A percentile compares a stretch with the other conserved stretches of the same genome.
Conservation (phyloP, 2,888 invertebrate genomes). For the Xylophagus ater region DNA sequence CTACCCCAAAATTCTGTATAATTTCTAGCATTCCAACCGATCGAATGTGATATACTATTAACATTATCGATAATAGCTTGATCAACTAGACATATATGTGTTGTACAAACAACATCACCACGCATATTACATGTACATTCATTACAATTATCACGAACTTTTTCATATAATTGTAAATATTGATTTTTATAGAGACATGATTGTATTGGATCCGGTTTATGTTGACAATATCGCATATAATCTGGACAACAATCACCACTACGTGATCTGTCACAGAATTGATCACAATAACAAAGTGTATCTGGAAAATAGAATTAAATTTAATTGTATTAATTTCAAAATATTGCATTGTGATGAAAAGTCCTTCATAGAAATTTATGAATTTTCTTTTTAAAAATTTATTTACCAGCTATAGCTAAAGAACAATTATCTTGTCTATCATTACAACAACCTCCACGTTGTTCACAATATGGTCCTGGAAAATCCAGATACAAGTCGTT, state of each 20-base stretch:
- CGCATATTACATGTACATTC: conserved; percentile 48
- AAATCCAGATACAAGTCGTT: conserved; percentile 22
- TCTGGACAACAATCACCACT: conserved; percentile 89
- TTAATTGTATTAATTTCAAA: no score
- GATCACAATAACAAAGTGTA: conserved; percentile 88
- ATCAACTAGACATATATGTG: conserved; percentile 64
- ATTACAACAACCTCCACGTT: conserved; percentile 52
- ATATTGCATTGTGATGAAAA: no score
- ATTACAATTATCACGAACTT: conserved; percentile 56
- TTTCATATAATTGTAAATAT: conserved; percentile 43
- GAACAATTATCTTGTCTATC: conserved; percentile 72
- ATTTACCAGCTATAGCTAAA: conserved; percentile 58
- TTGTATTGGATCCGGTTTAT: conserved; percentile 31
- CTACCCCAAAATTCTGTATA: conserved; percentile 76
- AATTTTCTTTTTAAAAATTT: background rate
- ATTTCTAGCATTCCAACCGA: conserved; percentile 71
- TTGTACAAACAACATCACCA: conserved; percentile 47
- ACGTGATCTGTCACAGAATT: conserved; percentile 69
- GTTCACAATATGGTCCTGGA: conserved; percentile 35
- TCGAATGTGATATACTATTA: conserved; percentile 42
- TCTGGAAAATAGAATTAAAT: conserved; percentile 42
- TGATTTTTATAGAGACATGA: conserved; percentile 44
- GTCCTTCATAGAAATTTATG: background rate
- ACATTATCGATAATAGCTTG: conserved; percentile 55
- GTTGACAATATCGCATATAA: conserved; percentile 62